A percentile compares a stretch with the other conserved stretches of the same genome.
Evolutionary conservation across 2,888 invertebrate species (phyloP).

Genomic region (Acrobasis consociella): DNA sequence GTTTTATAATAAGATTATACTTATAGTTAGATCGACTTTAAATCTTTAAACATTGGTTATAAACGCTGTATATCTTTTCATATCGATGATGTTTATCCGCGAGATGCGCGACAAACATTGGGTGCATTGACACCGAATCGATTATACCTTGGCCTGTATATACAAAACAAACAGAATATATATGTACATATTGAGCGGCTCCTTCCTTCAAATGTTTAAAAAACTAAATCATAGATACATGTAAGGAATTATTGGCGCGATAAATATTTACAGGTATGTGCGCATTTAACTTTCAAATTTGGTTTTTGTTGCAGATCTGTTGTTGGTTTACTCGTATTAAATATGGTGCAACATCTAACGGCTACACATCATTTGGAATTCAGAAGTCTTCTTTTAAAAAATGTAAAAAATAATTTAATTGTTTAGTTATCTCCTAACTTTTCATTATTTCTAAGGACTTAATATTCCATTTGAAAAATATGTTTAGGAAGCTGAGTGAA

Average conservation of each 20-base stretch:
- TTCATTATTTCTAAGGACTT: too few species aligned
- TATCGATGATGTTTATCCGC: neutral
- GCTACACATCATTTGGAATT: too few species aligned
- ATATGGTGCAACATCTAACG: constrained; percentile 4
- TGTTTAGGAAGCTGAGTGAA: too few species aligned
- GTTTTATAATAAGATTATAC: too few species aligned
- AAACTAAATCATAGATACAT: constrained; percentile 7
- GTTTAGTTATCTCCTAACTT: too few species aligned
- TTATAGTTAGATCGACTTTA: too few species aligned
- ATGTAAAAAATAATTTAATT: too few species aligned
- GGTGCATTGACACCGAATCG: constrained; percentile 5
- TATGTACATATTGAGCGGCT: constrained; percentile 8
- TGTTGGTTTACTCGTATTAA: neutral
- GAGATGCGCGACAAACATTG: neutral
- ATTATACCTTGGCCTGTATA: constrained; percentile 14
- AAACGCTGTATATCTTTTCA: neutral
- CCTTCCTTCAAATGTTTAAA: constrained; percentile 7
- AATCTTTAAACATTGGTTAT: too few species aligned
- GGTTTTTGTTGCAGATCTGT: constrained; percentile 14
- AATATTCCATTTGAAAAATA: too few species aligned
- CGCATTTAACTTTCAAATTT: constrained; percentile 8
- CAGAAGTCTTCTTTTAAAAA: too few species aligned
- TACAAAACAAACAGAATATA: constrained; percentile 18
- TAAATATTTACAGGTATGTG: constrained; percentile 7
- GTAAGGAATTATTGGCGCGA: neutral